These are phyloP conservation scores for Montipora sp. DNA, from an alignment of 64 coral and sea anemone species.

Conservation along the genomic window DNA sequence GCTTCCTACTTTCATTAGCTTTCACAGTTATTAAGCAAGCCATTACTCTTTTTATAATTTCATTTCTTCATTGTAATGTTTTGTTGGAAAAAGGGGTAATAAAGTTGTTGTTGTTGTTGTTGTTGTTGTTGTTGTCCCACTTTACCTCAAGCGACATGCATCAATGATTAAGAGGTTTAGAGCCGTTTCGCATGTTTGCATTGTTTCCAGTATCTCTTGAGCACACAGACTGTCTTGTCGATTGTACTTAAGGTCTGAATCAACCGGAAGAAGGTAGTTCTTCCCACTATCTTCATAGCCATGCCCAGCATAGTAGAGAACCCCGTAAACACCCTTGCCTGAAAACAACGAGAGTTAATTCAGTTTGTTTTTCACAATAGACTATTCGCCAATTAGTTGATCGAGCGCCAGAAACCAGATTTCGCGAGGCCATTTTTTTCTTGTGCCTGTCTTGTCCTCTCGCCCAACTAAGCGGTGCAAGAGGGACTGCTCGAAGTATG, in stretches of 20 bases:
- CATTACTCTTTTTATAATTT: too few relatives aligned
- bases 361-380: neutral
- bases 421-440: too few relatives aligned
- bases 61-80: too few relatives aligned
- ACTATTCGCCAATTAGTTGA: too few relatives aligned
- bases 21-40: too few relatives aligned
- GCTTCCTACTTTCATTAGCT: too few relatives aligned
- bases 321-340: slow-evolving; percentile 93
- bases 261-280: slow-evolving; percentile 88
- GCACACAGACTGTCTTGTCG: slow-evolving; percentile 88
- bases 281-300: slow-evolving; percentile 95
- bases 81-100: too few relatives aligned
- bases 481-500: too few relatives aligned
- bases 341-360: neutral
- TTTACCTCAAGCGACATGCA: slow-evolving; percentile 90
- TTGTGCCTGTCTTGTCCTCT: too few relatives aligned
- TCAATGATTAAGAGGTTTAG: slow-evolving; percentile 95
- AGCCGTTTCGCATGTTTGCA: slow-evolving; percentile 88
- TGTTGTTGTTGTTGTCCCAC: neutral
- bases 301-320: slow-evolving; percentile 97
- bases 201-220: slow-evolving; percentile 92
- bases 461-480: too few relatives aligned
- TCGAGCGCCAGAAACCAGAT: too few relatives aligned
- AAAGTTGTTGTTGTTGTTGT: too few relatives aligned
- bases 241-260: slow-evolving; percentile 76